These are phyloP conservation scores for Tenthredo distinguenda DNA, from an alignment of 2,888 invertebrate species.

Conservation along the genomic window DNA sequence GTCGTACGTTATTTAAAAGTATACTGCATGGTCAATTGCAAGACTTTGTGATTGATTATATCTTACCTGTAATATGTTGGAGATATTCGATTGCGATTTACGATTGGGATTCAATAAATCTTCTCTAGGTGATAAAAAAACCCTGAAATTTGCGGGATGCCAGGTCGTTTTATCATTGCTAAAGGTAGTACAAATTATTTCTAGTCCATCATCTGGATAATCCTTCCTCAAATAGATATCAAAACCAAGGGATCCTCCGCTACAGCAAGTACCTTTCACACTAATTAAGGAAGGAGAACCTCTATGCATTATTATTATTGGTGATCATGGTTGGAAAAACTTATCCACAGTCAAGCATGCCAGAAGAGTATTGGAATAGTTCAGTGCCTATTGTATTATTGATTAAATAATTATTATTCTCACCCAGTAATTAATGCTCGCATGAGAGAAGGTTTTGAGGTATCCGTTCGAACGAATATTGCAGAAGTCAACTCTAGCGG, in stretches of 20 bases:
- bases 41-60: not conserved
- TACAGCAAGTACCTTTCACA: slow-evolving; percentile 58
- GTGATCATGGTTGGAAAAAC: not conserved
- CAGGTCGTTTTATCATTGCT: slow-evolving; percentile 4
- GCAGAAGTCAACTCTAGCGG: slow-evolving; percentile 59
- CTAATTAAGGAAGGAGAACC: slow-evolving; percentile 46
- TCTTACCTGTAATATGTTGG: slow-evolving; percentile 33
- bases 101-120: not conserved
- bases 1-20: no score
- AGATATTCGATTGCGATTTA: not conserved
- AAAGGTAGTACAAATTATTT: slow-evolving; percentile 21
- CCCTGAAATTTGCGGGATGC: not conserved
- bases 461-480: slow-evolving; percentile 60
- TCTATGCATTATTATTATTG: not conserved
- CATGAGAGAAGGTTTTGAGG: slow-evolving; percentile 59
- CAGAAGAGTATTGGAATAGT: not conserved
- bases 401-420: slow-evolving; percentile 25
- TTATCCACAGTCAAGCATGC: not conserved
- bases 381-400: not conserved
- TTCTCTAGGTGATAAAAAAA: not conserved
- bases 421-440: slow-evolving; percentile 61
- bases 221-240: slow-evolving; percentile 54
- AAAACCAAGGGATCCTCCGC: slow-evolving; percentile 59
- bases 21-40: not conserved
- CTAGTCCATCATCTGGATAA: slow-evolving; percentile 7